Conservation (phyloP, 2,888 invertebrate species). For the Tetranychus truncatus region DNA sequence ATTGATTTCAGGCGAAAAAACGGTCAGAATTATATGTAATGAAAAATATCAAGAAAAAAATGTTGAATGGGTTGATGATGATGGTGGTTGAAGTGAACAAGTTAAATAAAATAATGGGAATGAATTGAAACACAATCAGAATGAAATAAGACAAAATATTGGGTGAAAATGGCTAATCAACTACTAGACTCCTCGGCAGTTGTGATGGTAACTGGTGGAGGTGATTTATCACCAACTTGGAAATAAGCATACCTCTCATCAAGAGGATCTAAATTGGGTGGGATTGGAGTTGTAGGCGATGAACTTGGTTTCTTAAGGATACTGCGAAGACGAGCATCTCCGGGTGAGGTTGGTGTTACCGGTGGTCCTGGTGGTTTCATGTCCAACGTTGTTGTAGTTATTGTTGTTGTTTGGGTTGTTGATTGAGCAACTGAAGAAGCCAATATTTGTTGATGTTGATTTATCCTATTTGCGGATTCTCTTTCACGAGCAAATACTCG, state of each 20-base stretch:
- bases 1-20: no score
- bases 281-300: neutral
- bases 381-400: neutral
- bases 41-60: no score
- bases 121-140: neutral
- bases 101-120: neutral
- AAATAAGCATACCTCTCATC: neutral
- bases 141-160: neutral
- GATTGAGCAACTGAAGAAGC: constrained; percentile 7
- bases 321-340: constrained; percentile 24
- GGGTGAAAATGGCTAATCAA: neutral
- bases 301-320: constrained; percentile 24
- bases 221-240: neutral
- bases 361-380: constrained; percentile 18
- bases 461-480: constrained; percentile 19
- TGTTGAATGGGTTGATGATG: no score
- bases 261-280: neutral
- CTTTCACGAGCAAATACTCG: constrained; percentile 24
- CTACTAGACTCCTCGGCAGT: neutral
- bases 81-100: no score
- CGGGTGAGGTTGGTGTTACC: constrained; percentile 23
- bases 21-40: no score
- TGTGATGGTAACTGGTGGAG: neutral
- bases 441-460: neutral
- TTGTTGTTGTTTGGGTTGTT: neutral